phyloP scores from a whole-genome alignment of 2,888 invertebrate genomes.

The Microplitis manilae region DNA sequence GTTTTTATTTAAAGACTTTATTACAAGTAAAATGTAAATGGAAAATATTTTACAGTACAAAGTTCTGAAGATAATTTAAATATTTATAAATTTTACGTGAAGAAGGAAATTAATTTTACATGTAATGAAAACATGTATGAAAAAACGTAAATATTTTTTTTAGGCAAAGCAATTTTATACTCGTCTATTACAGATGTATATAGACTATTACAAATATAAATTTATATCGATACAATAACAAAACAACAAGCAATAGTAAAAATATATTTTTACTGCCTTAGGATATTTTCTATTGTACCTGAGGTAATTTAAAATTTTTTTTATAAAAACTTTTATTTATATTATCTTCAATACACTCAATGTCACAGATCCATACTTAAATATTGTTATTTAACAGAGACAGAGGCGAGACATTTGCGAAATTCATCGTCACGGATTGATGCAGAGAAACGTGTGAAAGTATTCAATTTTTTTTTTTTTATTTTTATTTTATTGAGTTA shows the following conservation, averaged over 20 bases:
- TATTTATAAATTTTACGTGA: no score
- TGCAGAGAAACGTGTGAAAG: constrained; percentile 9
- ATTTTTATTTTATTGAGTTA: not conserved
- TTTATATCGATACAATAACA: not conserved
- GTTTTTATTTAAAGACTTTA: not conserved
- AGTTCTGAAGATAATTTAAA: not conserved
- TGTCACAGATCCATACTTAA: not conserved
- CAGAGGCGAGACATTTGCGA: constrained; percentile 6
- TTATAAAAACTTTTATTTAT: not conserved
- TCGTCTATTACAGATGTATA: not conserved
- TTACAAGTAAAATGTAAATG: not conserved
- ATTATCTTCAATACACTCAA: not conserved
- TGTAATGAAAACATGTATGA: no score
- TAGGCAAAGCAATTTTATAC: not conserved
- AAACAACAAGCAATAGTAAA: not conserved
- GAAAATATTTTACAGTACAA: not conserved
- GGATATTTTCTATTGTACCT: not conserved
- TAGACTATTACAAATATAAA: not conserved
- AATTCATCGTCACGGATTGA: constrained; percentile 14
- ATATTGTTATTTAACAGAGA: not conserved
- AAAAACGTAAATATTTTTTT: not conserved
- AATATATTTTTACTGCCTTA: not conserved
- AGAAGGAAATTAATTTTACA: no score
- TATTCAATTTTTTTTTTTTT: not conserved
- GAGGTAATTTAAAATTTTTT: not conserved